These are phyloP conservation scores for Diglossa cyanea DNA, from an alignment of 2,797 vertebrate species.

Conservation along the genomic window DNA sequence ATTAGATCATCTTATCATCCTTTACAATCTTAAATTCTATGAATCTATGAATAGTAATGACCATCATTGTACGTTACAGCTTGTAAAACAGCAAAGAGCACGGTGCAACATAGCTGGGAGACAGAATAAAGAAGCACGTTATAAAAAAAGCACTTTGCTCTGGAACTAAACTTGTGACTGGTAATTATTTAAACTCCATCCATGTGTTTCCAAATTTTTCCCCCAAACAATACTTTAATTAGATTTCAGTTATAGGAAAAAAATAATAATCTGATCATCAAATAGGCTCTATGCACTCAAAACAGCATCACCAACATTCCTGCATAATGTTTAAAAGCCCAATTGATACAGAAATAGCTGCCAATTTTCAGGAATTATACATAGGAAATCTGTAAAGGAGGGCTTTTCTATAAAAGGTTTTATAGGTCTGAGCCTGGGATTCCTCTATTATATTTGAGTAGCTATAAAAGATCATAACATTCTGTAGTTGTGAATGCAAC, in stretches of 20 bases:
- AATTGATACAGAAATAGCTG: background rate
- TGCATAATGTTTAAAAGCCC: background rate
- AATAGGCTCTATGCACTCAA: background rate
- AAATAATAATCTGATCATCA: background rate
- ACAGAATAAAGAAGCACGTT: background rate
- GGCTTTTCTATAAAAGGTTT: background rate
- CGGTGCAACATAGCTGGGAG: background rate
- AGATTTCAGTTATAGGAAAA: background rate
- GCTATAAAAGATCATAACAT: conserved; percentile 62
- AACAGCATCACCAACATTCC: background rate
- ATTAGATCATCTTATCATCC: conserved; percentile 46
- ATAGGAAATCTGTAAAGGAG: background rate
- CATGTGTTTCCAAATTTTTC: background rate
- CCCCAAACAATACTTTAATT: background rate
- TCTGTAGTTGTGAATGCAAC: conserved; percentile 50
- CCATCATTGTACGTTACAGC: background rate
- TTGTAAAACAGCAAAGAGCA: conserved; percentile 3
- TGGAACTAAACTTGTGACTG: background rate
- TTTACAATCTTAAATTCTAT: conserved; percentile 48
- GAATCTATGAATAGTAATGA: conserved; percentile 67
- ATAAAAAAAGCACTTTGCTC: conserved; percentile 1
- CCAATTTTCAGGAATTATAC: background rate
- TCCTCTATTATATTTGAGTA: conserved; percentile 40
- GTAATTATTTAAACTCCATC: conserved; percentile 30
- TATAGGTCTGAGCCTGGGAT: conserved; percentile 26